These are phyloP conservation scores for Trachemys scripta DNA, from an alignment of 2,113 vertebrate species.

Conservation along the genomic window DNA sequence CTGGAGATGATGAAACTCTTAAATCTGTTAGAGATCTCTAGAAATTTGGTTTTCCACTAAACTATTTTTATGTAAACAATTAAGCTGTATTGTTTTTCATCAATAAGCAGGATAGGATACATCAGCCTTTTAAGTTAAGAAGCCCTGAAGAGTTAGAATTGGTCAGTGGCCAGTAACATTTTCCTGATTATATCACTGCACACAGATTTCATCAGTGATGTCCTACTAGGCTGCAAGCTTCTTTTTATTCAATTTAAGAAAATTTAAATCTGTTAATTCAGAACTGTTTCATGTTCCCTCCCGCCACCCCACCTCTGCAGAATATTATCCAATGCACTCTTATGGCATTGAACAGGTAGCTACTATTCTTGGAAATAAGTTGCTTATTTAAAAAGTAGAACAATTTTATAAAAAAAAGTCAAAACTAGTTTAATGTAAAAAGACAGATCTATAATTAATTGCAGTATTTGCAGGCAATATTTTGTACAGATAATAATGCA, in stretches of 20 bases:
- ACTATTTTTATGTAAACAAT: not conserved
- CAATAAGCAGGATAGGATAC: not conserved
- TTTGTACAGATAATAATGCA: conserved; percentile 51
- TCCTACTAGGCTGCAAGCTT: not conserved
- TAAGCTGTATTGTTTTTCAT: not conserved
- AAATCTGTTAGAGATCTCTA: not conserved
- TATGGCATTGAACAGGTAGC: not conserved
- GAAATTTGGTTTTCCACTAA: not conserved
- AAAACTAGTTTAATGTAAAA: conserved; percentile 27
- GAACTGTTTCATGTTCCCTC: not conserved
- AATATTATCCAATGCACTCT: not conserved
- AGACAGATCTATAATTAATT: conserved; percentile 36
- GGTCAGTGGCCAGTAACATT: not conserved
- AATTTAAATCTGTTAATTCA: not conserved
- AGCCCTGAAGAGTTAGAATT: not conserved
- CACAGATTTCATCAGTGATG: not conserved
- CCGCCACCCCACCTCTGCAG: accelerated
- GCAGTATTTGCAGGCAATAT: conserved; percentile 30
- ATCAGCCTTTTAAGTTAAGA: not conserved
- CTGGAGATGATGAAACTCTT: not conserved
- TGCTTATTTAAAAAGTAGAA: not conserved
- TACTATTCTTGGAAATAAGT: not conserved
- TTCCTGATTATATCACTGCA: not conserved
- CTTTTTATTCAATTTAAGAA: not conserved
- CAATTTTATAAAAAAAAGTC: conserved; percentile 25